Evolutionary conservation across 2,797 vertebrate genomes (phyloP), one percentile per base, ranked within the genome.

Genomic region (Syngnathus rostellatus): DNA sequence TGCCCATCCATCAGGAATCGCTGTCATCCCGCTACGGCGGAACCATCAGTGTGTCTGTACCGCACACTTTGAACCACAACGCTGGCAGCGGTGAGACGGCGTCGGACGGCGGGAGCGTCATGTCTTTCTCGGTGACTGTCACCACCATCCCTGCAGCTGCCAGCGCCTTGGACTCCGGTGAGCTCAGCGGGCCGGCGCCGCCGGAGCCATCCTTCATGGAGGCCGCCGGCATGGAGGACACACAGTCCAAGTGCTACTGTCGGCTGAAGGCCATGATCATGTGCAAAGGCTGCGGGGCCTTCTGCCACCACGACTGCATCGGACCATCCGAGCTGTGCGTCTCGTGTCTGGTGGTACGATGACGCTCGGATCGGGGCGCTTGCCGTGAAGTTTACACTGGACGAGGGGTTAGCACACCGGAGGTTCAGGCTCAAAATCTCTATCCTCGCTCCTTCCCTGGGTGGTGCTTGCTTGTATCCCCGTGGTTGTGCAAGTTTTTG

Each of bases 211-310:
- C 93, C 1, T 98, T 94, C 66, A 77, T 91, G 0, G 94, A 97
- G 68, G 90, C 90, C 63, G 76, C 85, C 76, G 72, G 69, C 80
- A 68, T 92, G 76, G 94, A 98, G 84, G 93, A 94, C 2, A 83
- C 94, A 0, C 94, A 94, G 71, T 93, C 96, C 12, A 95, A 96
- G 68, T 99, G 97, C 80, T 99, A 99, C 89, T 99, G 97, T 86
- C 90, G 95, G 54, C 91, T 99, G 78, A 99, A 98, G 92, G 97
- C 97, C 63, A 99, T 99, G 97, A 99, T 99, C 88, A 94, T 99
- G 92, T 99, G 96, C 88, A 94, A 96, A 84, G 96, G 97, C 46
- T 99, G 97, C 1, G 97, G 97, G 0, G 97, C 97, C 63, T 99
- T 99, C 82, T 99, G 97, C 89, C 97, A 99, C 0, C 94, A 98